These are phyloP conservation scores for Macrobrachium rosenbergii DNA, from an alignment of 1,140 invertebrate genomes.

Conservation along the genomic window DNA sequence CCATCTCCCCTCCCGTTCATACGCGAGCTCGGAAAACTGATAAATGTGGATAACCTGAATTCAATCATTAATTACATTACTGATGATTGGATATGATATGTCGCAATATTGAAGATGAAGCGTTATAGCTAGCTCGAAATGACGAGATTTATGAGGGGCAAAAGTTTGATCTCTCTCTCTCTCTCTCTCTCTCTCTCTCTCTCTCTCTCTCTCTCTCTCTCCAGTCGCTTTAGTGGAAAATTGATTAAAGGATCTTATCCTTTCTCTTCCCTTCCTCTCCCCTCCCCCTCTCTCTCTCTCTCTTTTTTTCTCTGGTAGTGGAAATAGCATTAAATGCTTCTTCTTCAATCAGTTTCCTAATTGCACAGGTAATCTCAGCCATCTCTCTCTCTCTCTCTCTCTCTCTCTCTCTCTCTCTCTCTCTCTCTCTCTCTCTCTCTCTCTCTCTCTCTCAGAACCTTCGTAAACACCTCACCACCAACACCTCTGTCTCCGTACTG, in stretches of 20 bases:
- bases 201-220: slow-evolving; percentile 14
- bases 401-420: not conserved
- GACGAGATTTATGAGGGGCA: too few relatives aligned
- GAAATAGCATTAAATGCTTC: too few relatives aligned
- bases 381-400: slow-evolving; percentile 1
- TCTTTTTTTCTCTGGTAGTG: too few relatives aligned
- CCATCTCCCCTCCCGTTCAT: too few relatives aligned
- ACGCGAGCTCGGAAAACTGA: too few relatives aligned
- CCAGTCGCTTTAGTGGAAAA: not conserved
- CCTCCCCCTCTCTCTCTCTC: slow-evolving; percentile 15
- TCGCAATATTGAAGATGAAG: too few relatives aligned
- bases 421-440: not conserved
- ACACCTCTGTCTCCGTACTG: not conserved
- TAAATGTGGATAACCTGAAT: too few relatives aligned
- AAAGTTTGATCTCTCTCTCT: slow-evolving; percentile 5
- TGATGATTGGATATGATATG: too few relatives aligned
- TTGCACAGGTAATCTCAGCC: not conserved
- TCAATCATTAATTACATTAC: too few relatives aligned
- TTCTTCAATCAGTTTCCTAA: not conserved
- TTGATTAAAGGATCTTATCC: not conserved
- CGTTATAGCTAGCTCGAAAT: too few relatives aligned
- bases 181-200: slow-evolving; percentile 29
- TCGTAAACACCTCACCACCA: too few relatives aligned
- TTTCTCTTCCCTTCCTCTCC: slow-evolving; percentile 7
- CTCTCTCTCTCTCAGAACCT: too few relatives aligned